Base-by-base conservation (phyloP, 2,888 invertebrate species). In the Brachycybe producta region DNA sequence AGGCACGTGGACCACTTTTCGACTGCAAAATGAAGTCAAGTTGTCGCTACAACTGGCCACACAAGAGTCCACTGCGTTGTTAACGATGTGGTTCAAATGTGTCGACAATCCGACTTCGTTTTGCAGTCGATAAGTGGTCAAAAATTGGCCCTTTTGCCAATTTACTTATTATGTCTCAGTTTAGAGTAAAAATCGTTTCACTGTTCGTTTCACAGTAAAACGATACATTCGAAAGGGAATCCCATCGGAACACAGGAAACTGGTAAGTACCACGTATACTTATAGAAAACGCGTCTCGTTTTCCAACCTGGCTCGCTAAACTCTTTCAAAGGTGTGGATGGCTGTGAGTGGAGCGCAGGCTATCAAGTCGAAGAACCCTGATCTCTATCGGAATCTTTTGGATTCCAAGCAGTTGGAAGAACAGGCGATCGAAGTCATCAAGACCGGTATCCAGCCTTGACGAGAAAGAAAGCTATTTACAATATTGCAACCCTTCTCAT, bases 171-270 rank as follows among this genome's bases (percentile, higher is more conserved):
- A n/a, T n/a, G n/a, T n/a, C n/a, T 19, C n/a, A n/a, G n/a, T n/a
- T n/a, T n/a, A n/a, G 42, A 30, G 19, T 30, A 30, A 8, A 15
- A 1, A 21, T 13, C 13, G n/a, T 36, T 46, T 35, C 17, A 8
- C 48, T 54, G 52, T 52, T 51, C 51, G 24, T 52, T 64, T 66
- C 45, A n/a, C 60, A 69, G 73, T 91, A 40, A 91, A 91, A 67
- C 75, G 88, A 65, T 92, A 85, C 65, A 80, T 91, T 52, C 76
- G 91, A 49, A 92, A 92, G 74, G 92, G 92, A 48, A 80, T 94
- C 64, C 92, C 92, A 55, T 76, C 79, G 34, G 72, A 73, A 58
- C 66, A 74, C 55, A 66, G 77, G 60, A 70, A 73, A 52, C 64
- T 65, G 65, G 76, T 76, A 13, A 32, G 32, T 32, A 32, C 30